Percentiles rank a stretch among this genome's conserved stretches.
Evolutionary conservation across 2,888 invertebrate species (phyloP).

Genomic region (Gonocerus acuteangulatus): DNA sequence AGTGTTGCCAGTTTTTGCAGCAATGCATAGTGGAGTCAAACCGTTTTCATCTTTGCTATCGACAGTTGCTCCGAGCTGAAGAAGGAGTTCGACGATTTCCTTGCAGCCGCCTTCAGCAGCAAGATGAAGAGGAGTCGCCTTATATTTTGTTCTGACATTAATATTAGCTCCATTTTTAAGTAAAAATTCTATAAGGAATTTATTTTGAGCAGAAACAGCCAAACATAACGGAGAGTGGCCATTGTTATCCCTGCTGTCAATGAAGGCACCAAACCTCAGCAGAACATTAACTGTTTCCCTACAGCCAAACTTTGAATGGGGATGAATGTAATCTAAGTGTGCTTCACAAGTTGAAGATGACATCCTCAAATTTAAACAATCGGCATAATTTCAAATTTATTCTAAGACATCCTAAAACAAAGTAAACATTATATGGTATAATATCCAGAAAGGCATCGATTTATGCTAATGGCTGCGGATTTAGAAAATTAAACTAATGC

Average conservation of each 20-base stretch:
- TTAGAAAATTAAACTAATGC: too few relatives aligned
- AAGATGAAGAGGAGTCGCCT: slow-evolving; percentile 82
- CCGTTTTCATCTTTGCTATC: slow-evolving; percentile 56
- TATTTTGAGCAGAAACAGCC: background rate
- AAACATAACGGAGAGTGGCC: background rate
- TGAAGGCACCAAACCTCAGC: slow-evolving; percentile 59
- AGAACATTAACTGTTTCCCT: slow-evolving; percentile 61
- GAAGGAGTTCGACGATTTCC: slow-evolving; percentile 59
- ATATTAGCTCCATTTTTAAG: background rate
- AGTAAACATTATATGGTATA: too few relatives aligned
- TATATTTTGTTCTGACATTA: slow-evolving; percentile 80
- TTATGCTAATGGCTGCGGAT: too few relatives aligned
- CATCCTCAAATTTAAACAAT: too few relatives aligned
- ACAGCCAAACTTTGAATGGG: slow-evolving; percentile 66
- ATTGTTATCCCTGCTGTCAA: slow-evolving; percentile 60
- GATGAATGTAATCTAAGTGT: background rate
- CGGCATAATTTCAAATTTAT: too few relatives aligned
- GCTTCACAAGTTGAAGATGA: too few relatives aligned
- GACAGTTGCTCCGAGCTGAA: slow-evolving; percentile 61
- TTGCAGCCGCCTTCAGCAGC: slow-evolving; percentile 78
- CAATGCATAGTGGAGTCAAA: background rate
- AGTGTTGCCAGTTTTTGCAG: background rate
- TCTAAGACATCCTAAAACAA: too few relatives aligned
- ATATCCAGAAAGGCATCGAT: too few relatives aligned
- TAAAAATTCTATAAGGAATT: slow-evolving; percentile 2